These are phyloP conservation scores for Poecilia velifera DNA, from an alignment of 2,797 vertebrate genomes.

Conservation along the genomic window DNA sequence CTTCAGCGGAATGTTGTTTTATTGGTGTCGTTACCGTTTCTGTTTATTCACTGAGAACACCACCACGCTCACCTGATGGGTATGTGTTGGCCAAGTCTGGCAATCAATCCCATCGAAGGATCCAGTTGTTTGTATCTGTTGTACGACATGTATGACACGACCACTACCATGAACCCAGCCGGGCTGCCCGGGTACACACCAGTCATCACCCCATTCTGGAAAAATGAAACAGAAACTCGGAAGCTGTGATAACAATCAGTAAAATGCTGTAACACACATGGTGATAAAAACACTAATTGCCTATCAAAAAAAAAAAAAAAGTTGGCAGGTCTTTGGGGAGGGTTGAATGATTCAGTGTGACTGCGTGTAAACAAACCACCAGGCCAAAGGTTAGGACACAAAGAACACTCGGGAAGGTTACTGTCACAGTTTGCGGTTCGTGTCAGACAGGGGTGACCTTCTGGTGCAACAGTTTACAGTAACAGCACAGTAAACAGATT, in stretches of 20 bases:
- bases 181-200: slow-evolving; percentile 97
- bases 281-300: not conserved
- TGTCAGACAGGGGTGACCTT: slow-evolving; percentile 29
- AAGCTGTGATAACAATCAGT: not conserved
- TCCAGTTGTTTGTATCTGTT: slow-evolving; percentile 90
- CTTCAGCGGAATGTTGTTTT: not conserved
- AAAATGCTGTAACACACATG: not conserved
- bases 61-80: slow-evolving; percentile 77
- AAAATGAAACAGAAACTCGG: slow-evolving; percentile 23
- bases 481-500: not conserved
- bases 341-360: slow-evolving; percentile 24
- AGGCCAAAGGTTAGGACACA: slow-evolving; percentile 52
- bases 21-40: not conserved
- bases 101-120: slow-evolving; percentile 91
- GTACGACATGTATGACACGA: slow-evolving; percentile 91
- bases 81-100: slow-evolving; percentile 78
- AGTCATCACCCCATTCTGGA: slow-evolving; percentile 90
- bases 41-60: not conserved
- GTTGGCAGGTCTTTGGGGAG: slow-evolving; percentile 18
- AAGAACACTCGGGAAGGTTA: slow-evolving; percentile 49
- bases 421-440: slow-evolving; percentile 21
- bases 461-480: not conserved
- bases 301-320: slow-evolving; percentile 23
- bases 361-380: slow-evolving; percentile 54
- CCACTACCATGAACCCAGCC: slow-evolving; percentile 91